phyloP scores from a whole-genome alignment of 2,797 vertebrate species.

The Emys orbicularis region DNA sequence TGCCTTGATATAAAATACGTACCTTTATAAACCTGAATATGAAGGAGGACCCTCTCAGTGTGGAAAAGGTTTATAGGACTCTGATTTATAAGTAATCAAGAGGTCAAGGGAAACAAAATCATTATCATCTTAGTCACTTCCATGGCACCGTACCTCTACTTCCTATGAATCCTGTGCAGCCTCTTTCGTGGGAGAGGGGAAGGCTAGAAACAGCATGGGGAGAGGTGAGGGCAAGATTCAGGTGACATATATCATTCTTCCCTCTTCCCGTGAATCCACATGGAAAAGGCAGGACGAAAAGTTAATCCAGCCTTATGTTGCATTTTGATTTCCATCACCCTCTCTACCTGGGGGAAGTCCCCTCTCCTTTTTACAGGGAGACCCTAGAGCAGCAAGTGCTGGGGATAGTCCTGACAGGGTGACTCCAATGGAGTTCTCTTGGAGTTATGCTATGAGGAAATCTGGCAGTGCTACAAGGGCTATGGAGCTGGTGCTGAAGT shows the following conservation, averaged over 20 bases:
- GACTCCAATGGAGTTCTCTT: not conserved
- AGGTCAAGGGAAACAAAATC: slow-evolving; percentile 74
- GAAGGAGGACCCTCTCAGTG: slow-evolving; percentile 30
- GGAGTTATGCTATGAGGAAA: not conserved
- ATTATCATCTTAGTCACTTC: slow-evolving; percentile 48
- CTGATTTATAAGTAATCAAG: slow-evolving; percentile 75
- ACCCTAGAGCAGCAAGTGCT: not conserved
- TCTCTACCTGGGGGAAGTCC: not conserved
- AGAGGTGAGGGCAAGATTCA: not conserved
- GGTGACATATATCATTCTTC: accelerated
- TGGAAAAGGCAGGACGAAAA: accelerated
- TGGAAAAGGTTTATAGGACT: slow-evolving; percentile 71
- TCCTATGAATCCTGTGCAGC: not conserved
- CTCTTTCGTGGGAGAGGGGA: not conserved
- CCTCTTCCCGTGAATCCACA: not conserved
- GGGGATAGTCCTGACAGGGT: not conserved
- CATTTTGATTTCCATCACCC: not conserved
- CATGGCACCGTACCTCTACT: accelerated
- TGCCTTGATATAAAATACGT: slow-evolving; percentile 39
- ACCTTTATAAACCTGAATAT: not conserved
- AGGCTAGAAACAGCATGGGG: not conserved
- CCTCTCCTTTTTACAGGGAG: not conserved
- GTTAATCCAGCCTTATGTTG: accelerated
- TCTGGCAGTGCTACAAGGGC: not conserved
- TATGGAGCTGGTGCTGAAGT: not conserved